Evolutionary conservation across 2,113 vertebrate species (phyloP).

Genomic region (zebrafish (Danio rerio)): DNA sequence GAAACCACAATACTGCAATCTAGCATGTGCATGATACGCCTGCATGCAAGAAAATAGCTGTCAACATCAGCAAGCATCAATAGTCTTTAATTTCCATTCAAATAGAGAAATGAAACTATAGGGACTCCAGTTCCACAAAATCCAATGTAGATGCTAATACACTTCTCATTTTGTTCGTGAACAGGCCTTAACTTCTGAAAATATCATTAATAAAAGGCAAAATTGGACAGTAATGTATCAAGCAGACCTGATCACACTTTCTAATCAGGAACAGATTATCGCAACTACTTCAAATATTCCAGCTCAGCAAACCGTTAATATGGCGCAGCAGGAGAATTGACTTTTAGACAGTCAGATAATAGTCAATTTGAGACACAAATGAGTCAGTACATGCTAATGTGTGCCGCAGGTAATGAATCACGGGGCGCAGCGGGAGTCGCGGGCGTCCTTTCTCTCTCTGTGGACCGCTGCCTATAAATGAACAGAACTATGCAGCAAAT

Average conservation of each 20-base stretch:
- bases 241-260: neutral
- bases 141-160: too few relatives aligned
- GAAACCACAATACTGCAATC: too few relatives aligned
- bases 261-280: neutral
- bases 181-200: neutral
- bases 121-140: too few relatives aligned
- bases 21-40: too few relatives aligned
- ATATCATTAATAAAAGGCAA: neutral
- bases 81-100: too few relatives aligned
- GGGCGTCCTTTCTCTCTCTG: neutral
- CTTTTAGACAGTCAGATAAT: constrained; percentile 5
- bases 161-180: too few relatives aligned
- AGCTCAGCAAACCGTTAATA: neutral
- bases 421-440: neutral
- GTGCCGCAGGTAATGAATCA: constrained; percentile 20
- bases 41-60: too few relatives aligned
- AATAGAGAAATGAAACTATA: too few relatives aligned
- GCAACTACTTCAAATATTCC: neutral
- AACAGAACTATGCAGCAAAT: constrained; percentile 23
- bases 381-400: constrained; percentile 34
- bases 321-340: constrained; percentile 19
- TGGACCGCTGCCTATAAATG: neutral
- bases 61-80: too few relatives aligned
- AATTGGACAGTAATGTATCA: neutral
- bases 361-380: constrained; percentile 25